Conservation (phyloP, 2,113 vertebrate species). For the Mastomys coucha region DNA sequence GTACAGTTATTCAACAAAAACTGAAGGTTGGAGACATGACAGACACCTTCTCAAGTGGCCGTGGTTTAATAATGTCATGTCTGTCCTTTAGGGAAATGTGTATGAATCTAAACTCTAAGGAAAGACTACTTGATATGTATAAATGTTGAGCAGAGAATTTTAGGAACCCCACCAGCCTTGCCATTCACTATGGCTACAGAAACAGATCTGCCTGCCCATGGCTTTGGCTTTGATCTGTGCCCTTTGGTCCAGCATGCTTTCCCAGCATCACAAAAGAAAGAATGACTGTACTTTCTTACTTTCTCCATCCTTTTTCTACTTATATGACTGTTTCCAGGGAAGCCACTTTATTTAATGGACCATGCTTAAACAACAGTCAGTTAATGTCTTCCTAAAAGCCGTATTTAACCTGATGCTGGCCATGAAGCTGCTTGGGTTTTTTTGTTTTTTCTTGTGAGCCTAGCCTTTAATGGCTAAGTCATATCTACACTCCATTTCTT, state of each 20-base stretch:
- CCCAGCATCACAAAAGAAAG: neutral
- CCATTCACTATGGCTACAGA: conserved; percentile 26
- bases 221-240: neutral
- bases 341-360: neutral
- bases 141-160: conserved; percentile 34
- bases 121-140: neutral
- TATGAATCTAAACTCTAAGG: conserved; percentile 9
- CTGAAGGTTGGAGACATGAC: neutral
- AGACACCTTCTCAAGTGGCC: conserved; percentile 20
- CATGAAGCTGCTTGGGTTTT: neutral
- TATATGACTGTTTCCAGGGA: neutral
- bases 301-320: neutral
- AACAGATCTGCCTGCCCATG: neutral
- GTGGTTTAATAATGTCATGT: neutral
- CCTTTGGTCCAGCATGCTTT: neutral
- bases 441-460: neutral
- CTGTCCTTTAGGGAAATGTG: neutral
- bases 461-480: neutral
- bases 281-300: neutral
- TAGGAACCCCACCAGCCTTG: neutral
- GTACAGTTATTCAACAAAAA: neutral
- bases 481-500: neutral
- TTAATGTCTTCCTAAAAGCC: neutral
- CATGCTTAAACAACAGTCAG: neutral
- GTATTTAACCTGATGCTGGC: neutral